A percentile compares a stretch with the other conserved stretches of the same genome.
Evolutionary conservation across 2,797 vertebrate genomes (phyloP).

Genomic region (Oreochromis grahami): DNA sequence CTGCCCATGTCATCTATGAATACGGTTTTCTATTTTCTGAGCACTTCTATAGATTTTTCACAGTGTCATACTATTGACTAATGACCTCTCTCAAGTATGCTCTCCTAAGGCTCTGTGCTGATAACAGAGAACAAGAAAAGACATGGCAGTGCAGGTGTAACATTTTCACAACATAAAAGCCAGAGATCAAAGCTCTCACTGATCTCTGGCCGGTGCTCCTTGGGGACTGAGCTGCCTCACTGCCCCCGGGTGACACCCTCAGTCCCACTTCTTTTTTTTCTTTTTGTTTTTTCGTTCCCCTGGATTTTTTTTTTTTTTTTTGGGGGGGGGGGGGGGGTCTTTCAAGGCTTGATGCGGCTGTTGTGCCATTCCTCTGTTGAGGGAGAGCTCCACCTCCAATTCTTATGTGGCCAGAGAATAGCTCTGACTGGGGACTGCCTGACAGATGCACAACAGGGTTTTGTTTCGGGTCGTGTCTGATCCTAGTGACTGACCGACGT

Average conservation of each 20-base stretch:
- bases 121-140: conserved; percentile 24
- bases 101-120: conserved; percentile 2
- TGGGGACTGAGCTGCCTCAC: conserved; percentile 36
- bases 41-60: not conserved
- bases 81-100: not conserved
- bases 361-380: conserved; percentile 11
- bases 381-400: conserved; percentile 39
- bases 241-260: conserved; percentile 52
- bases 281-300: conserved; percentile 33
- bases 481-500: conserved; percentile 52
- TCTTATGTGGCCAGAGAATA: conserved; percentile 42
- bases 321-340: rapidly evolving
- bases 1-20: not conserved
- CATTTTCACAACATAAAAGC: conserved; percentile 48
- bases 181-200: conserved; percentile 61
- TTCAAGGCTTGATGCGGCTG: conserved; percentile 20
- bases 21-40: not conserved
- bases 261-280: conserved; percentile 22
- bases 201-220: conserved; percentile 35
- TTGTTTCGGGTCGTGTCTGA: conserved; percentile 67
- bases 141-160: conserved; percentile 54
- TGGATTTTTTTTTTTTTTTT: conserved; percentile 1
- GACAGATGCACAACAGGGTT: conserved; percentile 73
- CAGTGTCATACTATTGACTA: not conserved
- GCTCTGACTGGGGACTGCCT: conserved; percentile 16